A percentile compares a stretch with the other conserved stretches of the same genome.
Conservation (phyloP, 2,113 vertebrate species). For the Poeciliopsis occidentalis region DNA sequence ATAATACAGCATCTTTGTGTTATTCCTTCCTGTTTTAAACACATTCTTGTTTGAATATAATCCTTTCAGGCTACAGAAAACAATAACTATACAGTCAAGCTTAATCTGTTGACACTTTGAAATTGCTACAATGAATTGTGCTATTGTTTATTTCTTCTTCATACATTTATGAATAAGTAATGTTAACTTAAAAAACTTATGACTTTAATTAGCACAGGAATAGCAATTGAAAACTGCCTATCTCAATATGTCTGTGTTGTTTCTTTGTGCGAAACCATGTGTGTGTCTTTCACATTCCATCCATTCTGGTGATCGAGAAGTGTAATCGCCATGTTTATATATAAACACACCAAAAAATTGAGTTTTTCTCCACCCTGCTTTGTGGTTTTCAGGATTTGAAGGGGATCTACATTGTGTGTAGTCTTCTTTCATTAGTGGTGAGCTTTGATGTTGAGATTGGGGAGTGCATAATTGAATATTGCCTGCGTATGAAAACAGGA, state of each 20-base stretch:
- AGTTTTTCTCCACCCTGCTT: slow-evolving; percentile 60
- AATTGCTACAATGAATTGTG: too few relatives aligned
- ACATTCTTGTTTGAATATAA: background rate
- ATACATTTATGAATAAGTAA: too few relatives aligned
- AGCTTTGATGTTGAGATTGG: slow-evolving; percentile 68
- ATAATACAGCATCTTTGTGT: too few relatives aligned
- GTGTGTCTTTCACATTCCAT: slow-evolving; percentile 63
- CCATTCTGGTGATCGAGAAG: slow-evolving; percentile 50
- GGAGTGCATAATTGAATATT: slow-evolving; percentile 66
- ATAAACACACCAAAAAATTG: slow-evolving; percentile 56
- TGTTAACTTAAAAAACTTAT: too few relatives aligned
- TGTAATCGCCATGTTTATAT: slow-evolving; percentile 61
- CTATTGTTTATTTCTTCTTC: too few relatives aligned
- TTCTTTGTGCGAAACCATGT: background rate
- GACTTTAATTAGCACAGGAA: too few relatives aligned
- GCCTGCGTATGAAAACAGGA: slow-evolving; percentile 66
- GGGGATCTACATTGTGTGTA: slow-evolving; percentile 53
- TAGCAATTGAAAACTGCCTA: background rate
- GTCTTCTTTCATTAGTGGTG: slow-evolving; percentile 74
- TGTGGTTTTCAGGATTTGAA: slow-evolving; percentile 60
- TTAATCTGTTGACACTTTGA: background rate
- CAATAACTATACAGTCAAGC: background rate
- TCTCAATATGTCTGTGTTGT: background rate
- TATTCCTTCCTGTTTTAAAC: background rate
- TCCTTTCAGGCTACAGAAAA: background rate